phyloP scores from a whole-genome alignment of 2,113 vertebrate genomes.

The cat (Felis catus) region DNA sequence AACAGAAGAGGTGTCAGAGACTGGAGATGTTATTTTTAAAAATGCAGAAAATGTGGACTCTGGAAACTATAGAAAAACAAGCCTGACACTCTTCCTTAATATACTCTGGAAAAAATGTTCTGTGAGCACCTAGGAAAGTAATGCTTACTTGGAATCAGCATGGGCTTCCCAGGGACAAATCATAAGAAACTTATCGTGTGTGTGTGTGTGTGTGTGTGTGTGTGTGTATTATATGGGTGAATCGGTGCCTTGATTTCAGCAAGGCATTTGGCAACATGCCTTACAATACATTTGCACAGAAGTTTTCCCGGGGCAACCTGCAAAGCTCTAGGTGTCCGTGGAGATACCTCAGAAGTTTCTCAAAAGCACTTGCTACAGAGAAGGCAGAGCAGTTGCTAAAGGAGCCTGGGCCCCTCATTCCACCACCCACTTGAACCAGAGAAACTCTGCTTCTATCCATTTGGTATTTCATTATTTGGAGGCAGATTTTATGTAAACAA shows the following conservation, averaged over 20 bases:
- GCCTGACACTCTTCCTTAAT: not conserved
- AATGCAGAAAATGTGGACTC: slow-evolving; percentile 42
- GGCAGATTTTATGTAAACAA: not conserved
- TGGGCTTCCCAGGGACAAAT: not conserved
- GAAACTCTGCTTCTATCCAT: not conserved
- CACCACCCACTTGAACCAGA: not conserved
- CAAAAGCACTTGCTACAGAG: not conserved
- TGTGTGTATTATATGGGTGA: not conserved
- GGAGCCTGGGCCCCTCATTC: not conserved
- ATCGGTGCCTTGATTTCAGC: not conserved
- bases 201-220: not conserved
- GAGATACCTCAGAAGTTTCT: not conserved
- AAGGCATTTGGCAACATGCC: not conserved
- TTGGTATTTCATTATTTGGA: slow-evolving; percentile 21
- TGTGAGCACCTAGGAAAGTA: not conserved
- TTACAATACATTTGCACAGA: not conserved
- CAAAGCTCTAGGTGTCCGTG: not conserved
- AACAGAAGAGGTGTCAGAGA: not conserved
- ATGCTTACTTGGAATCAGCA: not conserved
- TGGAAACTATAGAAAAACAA: slow-evolving; percentile 15
- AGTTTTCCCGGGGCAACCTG: not conserved
- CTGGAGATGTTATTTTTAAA: not conserved
- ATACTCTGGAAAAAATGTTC: not conserved
- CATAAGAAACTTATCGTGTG: not conserved
- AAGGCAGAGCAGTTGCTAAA: not conserved